Percentiles rank a stretch among this genome's conserved stretches.
Conservation (phyloP, 2,113 vertebrate species). For the Brienomyrus brachyistius region DNA sequence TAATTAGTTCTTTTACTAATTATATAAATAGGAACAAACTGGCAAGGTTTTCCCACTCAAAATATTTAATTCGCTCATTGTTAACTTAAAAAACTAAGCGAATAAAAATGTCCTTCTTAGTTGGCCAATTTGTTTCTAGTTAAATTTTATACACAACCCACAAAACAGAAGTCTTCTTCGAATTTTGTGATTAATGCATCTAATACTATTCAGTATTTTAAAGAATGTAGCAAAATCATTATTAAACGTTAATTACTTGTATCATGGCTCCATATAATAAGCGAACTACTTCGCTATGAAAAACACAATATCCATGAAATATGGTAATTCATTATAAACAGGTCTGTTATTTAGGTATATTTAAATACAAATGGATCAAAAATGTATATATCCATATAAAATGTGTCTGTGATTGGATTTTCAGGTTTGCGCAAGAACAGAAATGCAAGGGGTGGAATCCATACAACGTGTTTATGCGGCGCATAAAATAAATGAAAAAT, state of each 20-base stretch:
- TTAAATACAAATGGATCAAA: slow-evolving; percentile 1
- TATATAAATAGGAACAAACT: background rate
- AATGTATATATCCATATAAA: background rate
- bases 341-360: background rate
- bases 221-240: background rate
- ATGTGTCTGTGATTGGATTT: background rate
- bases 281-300: background rate
- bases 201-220: background rate
- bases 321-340: background rate
- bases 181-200: background rate
- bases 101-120: background rate
- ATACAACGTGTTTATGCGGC: slow-evolving; percentile 44
- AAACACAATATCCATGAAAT: background rate
- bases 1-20: background rate
- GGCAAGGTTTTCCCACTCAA: background rate
- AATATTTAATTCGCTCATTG: background rate
- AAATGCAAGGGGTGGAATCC: slow-evolving; percentile 36
- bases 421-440: slow-evolving; percentile 14
- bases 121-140: background rate
- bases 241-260: background rate
- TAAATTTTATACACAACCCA: background rate
- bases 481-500: slow-evolving; percentile 51
- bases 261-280: background rate
- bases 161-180: background rate
- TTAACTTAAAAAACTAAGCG: background rate